phyloP scores from a whole-genome alignment of 1,140 invertebrate genomes.

The Bombus polaris region DNA sequence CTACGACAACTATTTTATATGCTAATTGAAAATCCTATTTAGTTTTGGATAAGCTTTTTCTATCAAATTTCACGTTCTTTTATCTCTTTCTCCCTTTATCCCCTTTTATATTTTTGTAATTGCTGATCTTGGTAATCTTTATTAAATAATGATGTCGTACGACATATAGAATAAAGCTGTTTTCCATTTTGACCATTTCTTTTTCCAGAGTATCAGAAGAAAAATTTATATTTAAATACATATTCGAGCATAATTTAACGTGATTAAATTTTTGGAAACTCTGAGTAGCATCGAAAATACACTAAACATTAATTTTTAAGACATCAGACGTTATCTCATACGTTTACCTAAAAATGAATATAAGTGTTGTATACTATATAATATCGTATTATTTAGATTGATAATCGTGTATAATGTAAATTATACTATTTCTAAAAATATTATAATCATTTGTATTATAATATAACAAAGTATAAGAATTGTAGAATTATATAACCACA shows the following conservation, averaged over 20 bases:
- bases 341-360: not conserved
- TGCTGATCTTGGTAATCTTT: not conserved
- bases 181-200: not conserved
- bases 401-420: not conserved
- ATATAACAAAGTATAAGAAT: not conserved
- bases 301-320: not conserved
- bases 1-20: slow-evolving; percentile 45
- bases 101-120: not conserved
- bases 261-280: not conserved
- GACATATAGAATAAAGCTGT: not conserved
- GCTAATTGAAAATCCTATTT: slow-evolving; percentile 38
- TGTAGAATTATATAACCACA: slow-evolving; percentile 21
- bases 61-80: slow-evolving; percentile 30
- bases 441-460: not conserved
- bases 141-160: not conserved
- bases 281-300: not conserved
- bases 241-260: not conserved
- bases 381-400: not conserved
- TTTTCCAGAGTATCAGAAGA: not conserved
- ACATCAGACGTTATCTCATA: not conserved
- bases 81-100: not conserved
- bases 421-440: not conserved
- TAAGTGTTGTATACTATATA: not conserved
- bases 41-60: slow-evolving; percentile 32
- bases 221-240: slow-evolving; percentile 12